Percentiles rank a stretch among this genome's conserved stretches.
Evolutionary conservation across 2,797 vertebrate genomes (phyloP).

Genomic region (Falco berigora): DNA sequence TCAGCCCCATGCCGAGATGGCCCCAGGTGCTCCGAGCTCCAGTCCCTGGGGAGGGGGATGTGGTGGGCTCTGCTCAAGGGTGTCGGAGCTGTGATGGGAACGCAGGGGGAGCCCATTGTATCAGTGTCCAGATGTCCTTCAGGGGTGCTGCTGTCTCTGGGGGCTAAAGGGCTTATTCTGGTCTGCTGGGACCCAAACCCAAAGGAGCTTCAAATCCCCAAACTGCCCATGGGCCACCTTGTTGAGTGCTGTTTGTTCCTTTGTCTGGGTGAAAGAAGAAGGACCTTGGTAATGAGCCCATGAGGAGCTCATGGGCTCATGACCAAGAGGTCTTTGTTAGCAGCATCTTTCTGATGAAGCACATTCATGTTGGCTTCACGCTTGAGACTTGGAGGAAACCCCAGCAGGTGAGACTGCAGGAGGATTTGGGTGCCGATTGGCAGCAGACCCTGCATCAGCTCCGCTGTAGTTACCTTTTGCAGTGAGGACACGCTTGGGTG

Average conservation of each 20-base stretch:
- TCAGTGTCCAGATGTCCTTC: not conserved
- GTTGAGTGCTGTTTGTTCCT: not conserved
- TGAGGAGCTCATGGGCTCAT: not conserved
- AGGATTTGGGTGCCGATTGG: not conserved
- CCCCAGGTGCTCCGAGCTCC: fast-evolving
- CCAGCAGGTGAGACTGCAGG: not conserved
- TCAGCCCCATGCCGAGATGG: fast-evolving
- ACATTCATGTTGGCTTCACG: fast-evolving
- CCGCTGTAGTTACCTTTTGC: not conserved
- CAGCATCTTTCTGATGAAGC: not conserved
- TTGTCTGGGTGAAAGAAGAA: not conserved
- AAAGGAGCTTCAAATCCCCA: not conserved
- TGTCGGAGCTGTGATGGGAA: not conserved
- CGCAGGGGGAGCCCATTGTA: not conserved
- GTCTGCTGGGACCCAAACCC: not conserved
- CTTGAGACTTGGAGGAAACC: not conserved
- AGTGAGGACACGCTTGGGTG: not conserved
- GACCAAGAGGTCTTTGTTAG: not conserved
- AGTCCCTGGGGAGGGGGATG: too few relatives aligned
- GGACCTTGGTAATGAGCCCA: not conserved
- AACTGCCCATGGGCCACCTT: fast-evolving
- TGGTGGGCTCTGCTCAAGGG: not conserved
- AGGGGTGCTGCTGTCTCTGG: not conserved
- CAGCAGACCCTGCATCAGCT: not conserved
- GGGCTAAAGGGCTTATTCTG: not conserved